Evolutionary conservation across 2,797 vertebrate species (phyloP).

Genomic region (Jordanella pulchra): DNA sequence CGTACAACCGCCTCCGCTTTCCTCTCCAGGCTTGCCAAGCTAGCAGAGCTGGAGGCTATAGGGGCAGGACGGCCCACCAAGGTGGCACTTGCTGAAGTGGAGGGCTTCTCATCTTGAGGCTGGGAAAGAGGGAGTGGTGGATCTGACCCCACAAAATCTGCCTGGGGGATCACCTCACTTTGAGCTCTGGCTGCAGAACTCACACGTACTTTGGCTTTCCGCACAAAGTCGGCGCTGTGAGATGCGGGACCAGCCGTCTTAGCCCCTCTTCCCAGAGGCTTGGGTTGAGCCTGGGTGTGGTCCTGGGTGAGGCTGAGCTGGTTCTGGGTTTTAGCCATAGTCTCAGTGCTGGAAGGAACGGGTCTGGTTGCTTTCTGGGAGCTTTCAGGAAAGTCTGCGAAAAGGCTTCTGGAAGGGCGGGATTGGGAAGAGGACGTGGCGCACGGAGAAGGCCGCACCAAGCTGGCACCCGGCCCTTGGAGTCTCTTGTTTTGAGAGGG

Average conservation of each 20-base stretch:
- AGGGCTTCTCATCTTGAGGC: constrained; percentile 72
- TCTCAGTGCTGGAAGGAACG: constrained; percentile 89
- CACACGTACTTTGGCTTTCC: constrained; percentile 95
- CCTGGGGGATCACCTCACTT: constrained; percentile 66
- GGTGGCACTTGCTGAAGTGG: constrained; percentile 55
- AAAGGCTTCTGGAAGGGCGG: constrained; percentile 65
- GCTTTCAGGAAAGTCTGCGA: constrained; percentile 85
- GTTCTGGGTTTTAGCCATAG: constrained; percentile 86
- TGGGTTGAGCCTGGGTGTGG: constrained; percentile 44
- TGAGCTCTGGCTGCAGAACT: constrained; percentile 80
- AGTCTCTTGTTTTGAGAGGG: constrained; percentile 67
- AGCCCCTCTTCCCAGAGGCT: constrained; percentile 48
- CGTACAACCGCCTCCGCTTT: constrained; percentile 50
- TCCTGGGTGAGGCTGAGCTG: constrained; percentile 62
- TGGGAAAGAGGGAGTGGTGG: constrained; percentile 79
- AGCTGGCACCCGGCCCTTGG: constrained; percentile 52
- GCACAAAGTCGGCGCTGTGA: constrained; percentile 90
- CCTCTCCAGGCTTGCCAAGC: constrained; percentile 60
- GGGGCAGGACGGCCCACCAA: constrained; percentile 37
- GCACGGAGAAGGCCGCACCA: constrained; percentile 69
- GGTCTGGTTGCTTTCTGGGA: constrained; percentile 90
- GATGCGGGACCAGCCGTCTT: constrained; percentile 83
- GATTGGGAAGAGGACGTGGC: constrained; percentile 58
- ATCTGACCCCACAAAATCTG: constrained; percentile 72
- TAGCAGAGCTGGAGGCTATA: constrained; percentile 33